These are phyloP conservation scores for Melopsittacus undulatus DNA, from an alignment of 2,797 vertebrate species.

Conservation along the genomic window DNA sequence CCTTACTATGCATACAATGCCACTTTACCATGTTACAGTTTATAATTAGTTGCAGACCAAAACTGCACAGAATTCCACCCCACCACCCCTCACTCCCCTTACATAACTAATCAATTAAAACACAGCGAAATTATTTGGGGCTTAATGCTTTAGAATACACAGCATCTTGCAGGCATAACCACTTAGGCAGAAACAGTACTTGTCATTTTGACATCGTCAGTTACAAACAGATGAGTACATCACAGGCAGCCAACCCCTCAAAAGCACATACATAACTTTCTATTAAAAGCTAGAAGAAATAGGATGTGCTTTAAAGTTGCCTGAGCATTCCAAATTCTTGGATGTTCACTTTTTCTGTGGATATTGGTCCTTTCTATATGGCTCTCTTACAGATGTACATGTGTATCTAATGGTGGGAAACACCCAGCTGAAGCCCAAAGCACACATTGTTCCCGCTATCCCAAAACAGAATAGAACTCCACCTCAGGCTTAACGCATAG, in stretches of 20 bases:
- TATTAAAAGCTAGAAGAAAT: not conserved
- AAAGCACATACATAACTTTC: not conserved
- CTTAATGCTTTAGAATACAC: not conserved
- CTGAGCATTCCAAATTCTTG: not conserved
- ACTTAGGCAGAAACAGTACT: not conserved
- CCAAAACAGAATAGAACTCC: conserved; percentile 82
- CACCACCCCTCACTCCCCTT: not conserved
- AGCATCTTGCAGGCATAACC: not conserved
- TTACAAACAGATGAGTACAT: not conserved
- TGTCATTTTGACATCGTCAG: not conserved
- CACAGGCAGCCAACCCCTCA: not conserved
- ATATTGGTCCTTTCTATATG: not conserved
- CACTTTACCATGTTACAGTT: not conserved
- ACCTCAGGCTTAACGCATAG: conserved; percentile 35
- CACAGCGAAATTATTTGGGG: not conserved
- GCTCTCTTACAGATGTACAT: conserved; percentile 77
- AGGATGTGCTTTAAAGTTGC: not conserved
- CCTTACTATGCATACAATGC: not conserved
- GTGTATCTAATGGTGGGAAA: conserved; percentile 84
- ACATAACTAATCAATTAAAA: not conserved
- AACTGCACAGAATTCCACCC: not conserved
- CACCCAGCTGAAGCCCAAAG: conserved; percentile 80
- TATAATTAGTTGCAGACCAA: not conserved
- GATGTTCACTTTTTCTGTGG: not conserved
- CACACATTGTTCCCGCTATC: conserved; percentile 82